A percentile compares a stretch with the other conserved stretches of the same genome.
Evolutionary conservation across 2,888 invertebrate genomes (phyloP).

Genomic region (Agriopis marginaria): DNA sequence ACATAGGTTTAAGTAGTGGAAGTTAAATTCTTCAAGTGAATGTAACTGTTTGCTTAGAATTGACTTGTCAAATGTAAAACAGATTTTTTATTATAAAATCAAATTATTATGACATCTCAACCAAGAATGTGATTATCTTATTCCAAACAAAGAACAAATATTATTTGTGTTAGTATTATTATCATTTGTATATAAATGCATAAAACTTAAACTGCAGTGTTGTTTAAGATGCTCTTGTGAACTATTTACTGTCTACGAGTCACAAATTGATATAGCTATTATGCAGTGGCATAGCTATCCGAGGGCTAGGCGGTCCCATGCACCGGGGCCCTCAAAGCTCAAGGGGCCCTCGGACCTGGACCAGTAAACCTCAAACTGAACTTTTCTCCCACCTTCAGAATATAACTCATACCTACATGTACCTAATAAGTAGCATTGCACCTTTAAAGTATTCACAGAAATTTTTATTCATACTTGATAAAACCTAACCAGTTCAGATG

Average conservation of each 20-base stretch:
- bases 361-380: no score
- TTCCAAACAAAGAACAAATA: constrained; percentile 80
- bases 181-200: constrained; percentile 60
- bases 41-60: constrained; percentile 57
- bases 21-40: constrained; percentile 63
- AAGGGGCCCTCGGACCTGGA: no score
- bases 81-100: constrained; percentile 53
- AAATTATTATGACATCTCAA: constrained; percentile 66
- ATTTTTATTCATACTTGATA: no score
- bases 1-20: constrained; percentile 77
- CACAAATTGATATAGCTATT: neutral
- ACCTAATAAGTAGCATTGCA: no score
- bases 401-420: no score
- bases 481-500: no score
- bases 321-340: no score
- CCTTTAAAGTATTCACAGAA: no score
- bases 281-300: no score
- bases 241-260: neutral
- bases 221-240: constrained; percentile 1
- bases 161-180: constrained; percentile 49
- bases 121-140: constrained; percentile 72
- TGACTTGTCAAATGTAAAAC: constrained; percentile 63
- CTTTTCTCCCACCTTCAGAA: no score
- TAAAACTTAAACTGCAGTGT: constrained; percentile 30
- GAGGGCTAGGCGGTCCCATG: no score